Conservation (phyloP, 2,888 invertebrate species). For the Sarcophaga caerulescens region DNA sequence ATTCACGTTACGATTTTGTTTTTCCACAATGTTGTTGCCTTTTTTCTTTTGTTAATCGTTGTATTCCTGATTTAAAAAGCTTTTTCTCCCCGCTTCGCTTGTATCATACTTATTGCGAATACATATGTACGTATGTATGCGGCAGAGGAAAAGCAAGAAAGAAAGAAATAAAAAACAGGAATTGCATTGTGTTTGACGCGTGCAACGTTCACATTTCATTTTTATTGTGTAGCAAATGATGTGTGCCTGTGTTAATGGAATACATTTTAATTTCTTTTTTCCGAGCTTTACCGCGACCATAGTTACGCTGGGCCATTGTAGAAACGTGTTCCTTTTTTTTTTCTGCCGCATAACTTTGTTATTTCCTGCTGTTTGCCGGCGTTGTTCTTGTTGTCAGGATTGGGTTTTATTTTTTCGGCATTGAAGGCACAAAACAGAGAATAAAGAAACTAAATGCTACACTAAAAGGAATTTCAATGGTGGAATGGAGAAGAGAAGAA, state of each 20-base stretch:
- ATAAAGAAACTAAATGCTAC: conserved; percentile 1
- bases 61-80: conserved; percentile 41
- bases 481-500: no score
- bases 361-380: conserved; percentile 56
- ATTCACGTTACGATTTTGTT: not conserved
- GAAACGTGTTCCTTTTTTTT: conserved; percentile 59
- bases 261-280: not conserved
- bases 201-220: conserved; percentile 55
- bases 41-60: not conserved
- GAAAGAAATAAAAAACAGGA: conserved; percentile 20
- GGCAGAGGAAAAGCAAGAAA: no score
- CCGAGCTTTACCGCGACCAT: conserved; percentile 53
- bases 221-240: not conserved
- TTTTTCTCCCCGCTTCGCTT: conserved; percentile 31
- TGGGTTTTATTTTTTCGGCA: conserved; percentile 19
- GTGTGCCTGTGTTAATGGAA: not conserved
- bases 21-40: not conserved
- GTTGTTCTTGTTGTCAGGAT: conserved; percentile 33
- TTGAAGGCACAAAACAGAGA: not conserved
- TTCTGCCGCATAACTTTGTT: conserved; percentile 36
- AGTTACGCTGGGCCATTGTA: conserved; percentile 47
- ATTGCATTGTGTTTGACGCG: conserved; percentile 67
- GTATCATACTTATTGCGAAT: no score
- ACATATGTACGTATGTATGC: no score
- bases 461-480: not conserved